Conservation (phyloP, 2,888 invertebrate species). For the Crematogaster levior region DNA sequence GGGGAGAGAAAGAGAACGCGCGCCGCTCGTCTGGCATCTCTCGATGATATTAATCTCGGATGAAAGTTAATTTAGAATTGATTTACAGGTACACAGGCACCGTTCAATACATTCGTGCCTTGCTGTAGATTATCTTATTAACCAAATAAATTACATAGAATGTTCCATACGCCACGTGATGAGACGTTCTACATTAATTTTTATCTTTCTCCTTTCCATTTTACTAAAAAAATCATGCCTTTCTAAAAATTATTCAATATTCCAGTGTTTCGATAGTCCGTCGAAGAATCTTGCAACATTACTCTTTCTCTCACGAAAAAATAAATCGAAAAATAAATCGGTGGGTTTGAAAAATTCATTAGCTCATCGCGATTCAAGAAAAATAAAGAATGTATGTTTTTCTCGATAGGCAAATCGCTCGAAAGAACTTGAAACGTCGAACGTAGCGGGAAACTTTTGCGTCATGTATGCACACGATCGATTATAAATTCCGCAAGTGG, state of each 20-base stretch:
- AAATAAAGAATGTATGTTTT: background rate
- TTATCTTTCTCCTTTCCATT: background rate
- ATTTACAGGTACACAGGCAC: constrained; percentile 53
- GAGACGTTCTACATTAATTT: background rate
- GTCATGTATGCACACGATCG: background rate
- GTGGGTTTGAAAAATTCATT: background rate
- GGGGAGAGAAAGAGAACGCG: background rate
- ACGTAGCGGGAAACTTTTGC: constrained; percentile 4
- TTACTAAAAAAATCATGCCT: background rate
- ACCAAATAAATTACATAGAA: constrained; percentile 20
- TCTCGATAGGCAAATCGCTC: background rate
- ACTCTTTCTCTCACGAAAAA: background rate
- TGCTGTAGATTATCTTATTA: constrained; percentile 42
- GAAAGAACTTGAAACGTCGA: constrained; percentile 34
- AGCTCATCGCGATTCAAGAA: background rate
- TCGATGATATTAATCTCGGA: constrained; percentile 49
- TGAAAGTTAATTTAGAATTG: constrained; percentile 55
- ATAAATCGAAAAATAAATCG: background rate
- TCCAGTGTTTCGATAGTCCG: background rate
- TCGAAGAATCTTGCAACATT: background rate
- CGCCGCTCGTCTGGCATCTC: constrained; percentile 21
- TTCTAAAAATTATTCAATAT: background rate
- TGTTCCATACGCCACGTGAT: background rate
- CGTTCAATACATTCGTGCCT: constrained; percentile 31
- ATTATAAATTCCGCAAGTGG: constrained; percentile 29